phyloP scores from a whole-genome alignment of 2,797 vertebrate species.

The Tachyglossus aculeatus region DNA sequence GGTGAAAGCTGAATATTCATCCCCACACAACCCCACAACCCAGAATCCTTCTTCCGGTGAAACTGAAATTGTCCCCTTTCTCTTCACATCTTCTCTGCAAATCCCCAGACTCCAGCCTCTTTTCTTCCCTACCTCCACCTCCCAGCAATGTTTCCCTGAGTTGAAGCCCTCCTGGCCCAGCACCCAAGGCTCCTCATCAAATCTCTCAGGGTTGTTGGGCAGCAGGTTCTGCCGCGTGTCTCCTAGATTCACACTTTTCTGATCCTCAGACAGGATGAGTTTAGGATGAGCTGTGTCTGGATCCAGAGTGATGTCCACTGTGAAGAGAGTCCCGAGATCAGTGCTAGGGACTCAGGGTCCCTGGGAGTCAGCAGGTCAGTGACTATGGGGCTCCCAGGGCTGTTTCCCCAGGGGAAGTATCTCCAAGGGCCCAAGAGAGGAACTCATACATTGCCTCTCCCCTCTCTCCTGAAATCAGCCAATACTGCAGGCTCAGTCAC shows the following conservation, averaged over 20 bases:
- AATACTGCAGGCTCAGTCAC: no score
- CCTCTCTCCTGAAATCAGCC: no score
- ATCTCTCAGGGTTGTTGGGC: conserved; percentile 54
- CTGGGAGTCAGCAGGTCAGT: no score
- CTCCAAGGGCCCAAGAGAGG: no score
- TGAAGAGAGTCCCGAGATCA: background rate
- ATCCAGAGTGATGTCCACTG: conserved; percentile 16
- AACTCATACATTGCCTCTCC: no score
- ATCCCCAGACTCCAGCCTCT: conserved; percentile 53
- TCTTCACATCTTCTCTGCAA: conserved; percentile 27
- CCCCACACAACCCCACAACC: conserved; percentile 43
- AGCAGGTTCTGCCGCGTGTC: no score
- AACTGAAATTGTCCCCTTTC: conserved; percentile 45
- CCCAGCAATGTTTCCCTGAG: conserved; percentile 65
- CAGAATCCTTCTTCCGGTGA: conserved; percentile 51
- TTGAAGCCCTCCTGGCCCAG: conserved; percentile 60
- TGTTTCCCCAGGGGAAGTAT: no score
- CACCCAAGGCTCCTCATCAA: background rate
- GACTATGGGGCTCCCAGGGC: no score
- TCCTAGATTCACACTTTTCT: conserved; percentile 3
- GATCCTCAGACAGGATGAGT: conserved; percentile 12
- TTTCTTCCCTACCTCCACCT: conserved; percentile 59
- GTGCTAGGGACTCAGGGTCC: no score
- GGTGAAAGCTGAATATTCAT: conserved; percentile 41
- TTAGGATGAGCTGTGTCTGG: conserved; percentile 23